These are phyloP conservation scores for Dendrocopos noguchii DNA, from an alignment of 2,113 vertebrate genomes.

Conservation along the genomic window DNA sequence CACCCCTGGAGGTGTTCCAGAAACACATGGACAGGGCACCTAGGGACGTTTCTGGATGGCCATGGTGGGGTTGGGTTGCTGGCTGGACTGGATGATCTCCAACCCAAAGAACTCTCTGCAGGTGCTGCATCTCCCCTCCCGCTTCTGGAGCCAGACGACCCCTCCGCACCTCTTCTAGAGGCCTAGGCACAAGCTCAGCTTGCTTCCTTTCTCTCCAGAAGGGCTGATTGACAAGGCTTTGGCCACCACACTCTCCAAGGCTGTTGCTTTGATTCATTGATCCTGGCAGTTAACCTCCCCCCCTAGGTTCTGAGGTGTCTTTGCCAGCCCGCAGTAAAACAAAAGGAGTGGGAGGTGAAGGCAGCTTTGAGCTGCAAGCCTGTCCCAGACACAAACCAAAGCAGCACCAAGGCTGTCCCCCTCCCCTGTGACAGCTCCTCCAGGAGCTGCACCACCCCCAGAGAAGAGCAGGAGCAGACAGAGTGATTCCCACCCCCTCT, in stretches of 20 bases:
- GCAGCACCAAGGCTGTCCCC: not conserved
- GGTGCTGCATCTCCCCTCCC: not conserved
- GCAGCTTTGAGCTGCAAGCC: not conserved
- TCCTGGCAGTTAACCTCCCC: accelerated
- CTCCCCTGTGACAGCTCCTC: not conserved
- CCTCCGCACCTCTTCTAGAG: not conserved
- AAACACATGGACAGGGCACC: too few relatives aligned
- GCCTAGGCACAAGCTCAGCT: not conserved
- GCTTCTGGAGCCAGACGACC: not conserved
- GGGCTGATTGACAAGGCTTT: not conserved
- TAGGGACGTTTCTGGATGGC: too few relatives aligned
- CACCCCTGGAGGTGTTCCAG: too few relatives aligned
- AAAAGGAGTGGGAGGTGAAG: not conserved
- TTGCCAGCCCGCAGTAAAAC: not conserved
- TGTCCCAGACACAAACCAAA: not conserved
- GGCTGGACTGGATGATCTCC: too few relatives aligned
- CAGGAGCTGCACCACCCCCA: not conserved
- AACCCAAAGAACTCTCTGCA: not conserved
- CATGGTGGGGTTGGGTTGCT: too few relatives aligned
- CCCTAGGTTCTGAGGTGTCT: not conserved
- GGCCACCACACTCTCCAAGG: not conserved
- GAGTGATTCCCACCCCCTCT: not conserved
- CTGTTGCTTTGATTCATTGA: not conserved
- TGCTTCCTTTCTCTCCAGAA: not conserved
- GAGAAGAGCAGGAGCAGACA: not conserved